Evolutionary conservation across 2,888 invertebrate species (phyloP), one percentile per base, ranked within the genome.

Genomic region (Apamea anceps): DNA sequence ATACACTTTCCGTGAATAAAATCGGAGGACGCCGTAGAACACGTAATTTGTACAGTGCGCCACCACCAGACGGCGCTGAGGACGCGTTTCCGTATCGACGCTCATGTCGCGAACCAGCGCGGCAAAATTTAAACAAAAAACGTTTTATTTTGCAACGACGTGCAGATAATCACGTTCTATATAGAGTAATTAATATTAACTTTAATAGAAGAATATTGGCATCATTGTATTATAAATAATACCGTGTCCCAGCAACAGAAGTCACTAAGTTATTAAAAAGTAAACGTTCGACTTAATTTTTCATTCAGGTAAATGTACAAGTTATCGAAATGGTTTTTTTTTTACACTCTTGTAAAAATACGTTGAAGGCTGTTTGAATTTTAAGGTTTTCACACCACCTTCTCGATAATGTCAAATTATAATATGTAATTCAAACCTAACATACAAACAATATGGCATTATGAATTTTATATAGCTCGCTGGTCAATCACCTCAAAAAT

Each of bases 1-100:
- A 96, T 96, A 94, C 94, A 95, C 96, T 96, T 96, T 96, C 96
- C 94, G 96, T 96, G 96, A 96, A 96, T 94, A 96, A 96, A 96
- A 94, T 96, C 96, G 93, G 97, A 96, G 96, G 96, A 97, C 97
- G 96, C 96, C 96, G 96, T 94, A 96, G 95, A 96, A 96, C 96
- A 95, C 92, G 96, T 96, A 94, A 92, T 93, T 96, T 93, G 95
- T 96, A 96, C 96, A 96, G 96, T 96, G 96, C 96, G 96, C 95
- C 91, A 92, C 95, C 96, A 93, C 96, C 91, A 94, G 94, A 87
- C 89, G 73, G 94, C 95, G 96, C 93, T 93, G 84, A 73, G 32
- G 73, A 87, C 89, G 90, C 88, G 92, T 95, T 95, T 96, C 96
- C 96, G 96, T 95, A 96, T 95, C 94, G 96, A 96, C 95, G 94